phyloP scores from a whole-genome alignment of 2,113 vertebrate genomes.

The Laticauda colubrina region DNA sequence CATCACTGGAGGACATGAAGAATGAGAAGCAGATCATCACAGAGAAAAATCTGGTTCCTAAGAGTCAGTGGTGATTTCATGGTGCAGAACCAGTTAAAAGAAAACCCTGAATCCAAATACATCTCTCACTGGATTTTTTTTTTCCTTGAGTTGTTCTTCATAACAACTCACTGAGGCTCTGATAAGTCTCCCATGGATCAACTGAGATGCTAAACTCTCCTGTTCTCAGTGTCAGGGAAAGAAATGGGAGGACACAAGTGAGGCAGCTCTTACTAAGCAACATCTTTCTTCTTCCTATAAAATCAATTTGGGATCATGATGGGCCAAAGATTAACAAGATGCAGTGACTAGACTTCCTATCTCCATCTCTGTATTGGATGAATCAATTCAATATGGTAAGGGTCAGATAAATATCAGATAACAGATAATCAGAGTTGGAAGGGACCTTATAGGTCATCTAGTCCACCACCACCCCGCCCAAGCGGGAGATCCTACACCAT shows the following conservation, averaged over 20 bases:
- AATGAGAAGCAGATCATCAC: background rate
- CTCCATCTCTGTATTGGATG: no score
- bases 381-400: background rate
- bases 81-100: background rate
- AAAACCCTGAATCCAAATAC: no score
- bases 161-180: background rate
- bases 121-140: background rate
- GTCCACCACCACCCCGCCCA: no score
- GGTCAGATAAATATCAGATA: no score
- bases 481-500: no score
- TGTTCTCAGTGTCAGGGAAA: background rate
- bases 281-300: background rate
- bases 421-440: no score
- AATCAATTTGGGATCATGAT: background rate
- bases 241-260: background rate
- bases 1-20: background rate
- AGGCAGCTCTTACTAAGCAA: background rate
- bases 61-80: background rate
- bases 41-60: background rate
- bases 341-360: background rate
- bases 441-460: no score
- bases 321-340: background rate
- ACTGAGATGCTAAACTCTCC: background rate
- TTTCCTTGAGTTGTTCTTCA: background rate
- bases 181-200: background rate